A percentile compares a stretch with the other conserved stretches of the same genome.
Conservation (phyloP, 2,888 invertebrate species). For the Stegophylla sp. region DNA sequence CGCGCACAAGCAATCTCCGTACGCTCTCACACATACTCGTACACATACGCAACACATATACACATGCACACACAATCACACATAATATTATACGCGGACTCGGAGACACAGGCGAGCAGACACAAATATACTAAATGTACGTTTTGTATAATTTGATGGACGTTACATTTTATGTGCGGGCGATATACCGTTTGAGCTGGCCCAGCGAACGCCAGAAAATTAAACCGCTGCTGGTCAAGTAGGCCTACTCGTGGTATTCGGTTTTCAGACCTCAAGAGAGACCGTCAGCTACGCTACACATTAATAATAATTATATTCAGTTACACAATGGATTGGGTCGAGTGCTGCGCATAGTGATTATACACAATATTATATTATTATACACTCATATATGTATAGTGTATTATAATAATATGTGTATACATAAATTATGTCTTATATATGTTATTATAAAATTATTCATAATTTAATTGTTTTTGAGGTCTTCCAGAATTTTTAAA, state of each 20-base stretch:
- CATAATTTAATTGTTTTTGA: constrained; percentile 15
- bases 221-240: constrained; percentile 6
- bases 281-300: constrained; percentile 19
- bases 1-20: constrained; percentile 8
- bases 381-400: too few species aligned
- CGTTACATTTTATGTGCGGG: not conserved
- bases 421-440: too few species aligned
- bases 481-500: not conserved
- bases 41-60: not conserved
- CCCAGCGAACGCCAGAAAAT: not conserved
- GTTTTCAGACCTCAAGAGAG: constrained; percentile 2
- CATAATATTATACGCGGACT: not conserved
- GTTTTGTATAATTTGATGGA: constrained; percentile 6
- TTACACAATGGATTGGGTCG: not conserved
- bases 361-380: not conserved
- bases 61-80: not conserved
- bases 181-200: not conserved
- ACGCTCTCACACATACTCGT: not conserved
- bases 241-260: not conserved
- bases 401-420: too few species aligned
- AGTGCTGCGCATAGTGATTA: not conserved
- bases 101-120: not conserved
- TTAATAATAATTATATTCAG: constrained; percentile 27
- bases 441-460: not conserved
- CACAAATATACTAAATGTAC: not conserved